A percentile compares a stretch with the other conserved stretches of the same genome.
Conservation (phyloP, 2,888 invertebrate species). For the Erynnis tages region DNA sequence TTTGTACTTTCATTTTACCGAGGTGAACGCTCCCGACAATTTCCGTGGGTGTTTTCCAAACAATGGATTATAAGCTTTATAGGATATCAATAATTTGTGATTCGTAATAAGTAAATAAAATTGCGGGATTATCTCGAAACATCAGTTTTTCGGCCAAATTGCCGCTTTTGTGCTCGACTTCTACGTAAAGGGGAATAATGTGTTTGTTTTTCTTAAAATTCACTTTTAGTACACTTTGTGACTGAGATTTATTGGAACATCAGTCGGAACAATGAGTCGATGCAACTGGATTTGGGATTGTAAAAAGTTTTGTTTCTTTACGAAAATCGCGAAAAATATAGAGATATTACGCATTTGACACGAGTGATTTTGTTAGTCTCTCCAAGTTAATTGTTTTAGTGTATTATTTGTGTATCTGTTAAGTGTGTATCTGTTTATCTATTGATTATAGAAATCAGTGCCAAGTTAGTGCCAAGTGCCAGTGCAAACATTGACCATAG, state of each 20-base stretch:
- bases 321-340: too few relatives aligned
- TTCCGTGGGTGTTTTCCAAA: conserved; percentile 2
- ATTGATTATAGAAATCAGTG: too few relatives aligned
- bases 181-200: conserved; percentile 1
- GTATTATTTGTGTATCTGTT: too few relatives aligned
- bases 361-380: too few relatives aligned
- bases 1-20: too few relatives aligned
- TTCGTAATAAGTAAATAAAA: conserved; percentile 14
- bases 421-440: too few relatives aligned
- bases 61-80: conserved; percentile 11
- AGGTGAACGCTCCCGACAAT: background rate
- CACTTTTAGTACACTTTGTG: conserved; percentile 1
- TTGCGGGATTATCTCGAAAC: conserved; percentile 2
- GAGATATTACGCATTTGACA: too few relatives aligned
- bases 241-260: background rate
- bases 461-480: too few relatives aligned
- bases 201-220: conserved; percentile 9
- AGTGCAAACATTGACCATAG: too few relatives aligned
- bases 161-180: conserved; percentile 7
- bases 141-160: conserved; percentile 14
- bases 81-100: conserved; percentile 8
- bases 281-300: background rate
- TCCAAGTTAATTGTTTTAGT: too few relatives aligned
- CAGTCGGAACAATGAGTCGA: background rate
- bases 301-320: background rate